These are phyloP conservation scores for Oreotrochilus melanogaster DNA, from an alignment of 2,113 vertebrate species.

Conservation along the genomic window DNA sequence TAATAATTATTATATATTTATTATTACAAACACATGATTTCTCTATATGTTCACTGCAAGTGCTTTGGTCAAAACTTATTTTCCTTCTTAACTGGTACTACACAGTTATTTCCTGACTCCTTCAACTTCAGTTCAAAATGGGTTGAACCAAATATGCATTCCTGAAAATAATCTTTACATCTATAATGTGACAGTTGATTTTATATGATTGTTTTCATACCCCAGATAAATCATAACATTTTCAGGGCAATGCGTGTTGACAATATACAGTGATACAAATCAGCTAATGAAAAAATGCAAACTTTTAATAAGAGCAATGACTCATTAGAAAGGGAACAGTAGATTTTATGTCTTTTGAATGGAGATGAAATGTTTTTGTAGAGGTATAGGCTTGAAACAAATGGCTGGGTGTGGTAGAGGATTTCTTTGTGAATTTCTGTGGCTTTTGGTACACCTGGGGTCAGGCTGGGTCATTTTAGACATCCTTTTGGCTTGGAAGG, in stretches of 20 bases:
- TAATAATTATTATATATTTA: background rate
- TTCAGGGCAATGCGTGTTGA: background rate
- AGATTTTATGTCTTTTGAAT: background rate
- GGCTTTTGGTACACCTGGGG: background rate
- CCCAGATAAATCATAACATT: slow-evolving; percentile 12
- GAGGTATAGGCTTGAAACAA: background rate
- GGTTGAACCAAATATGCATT: background rate
- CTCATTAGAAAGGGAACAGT: background rate
- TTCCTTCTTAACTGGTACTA: slow-evolving; percentile 16
- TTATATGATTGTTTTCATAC: background rate
- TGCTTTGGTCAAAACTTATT: slow-evolving; percentile 25
- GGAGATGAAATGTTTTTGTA: background rate
- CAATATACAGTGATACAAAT: slow-evolving; percentile 15
- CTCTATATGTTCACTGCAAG: slow-evolving; percentile 8
- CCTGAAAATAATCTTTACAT: slow-evolving; percentile 7
- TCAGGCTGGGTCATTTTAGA: background rate
- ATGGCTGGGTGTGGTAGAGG: background rate
- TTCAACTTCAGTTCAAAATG: slow-evolving; percentile 6
- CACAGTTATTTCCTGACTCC: background rate
- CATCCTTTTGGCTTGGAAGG: background rate
- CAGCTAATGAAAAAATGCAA: background rate
- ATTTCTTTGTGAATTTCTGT: background rate
- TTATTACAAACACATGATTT: slow-evolving; percentile 30
- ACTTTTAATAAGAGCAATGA: background rate
- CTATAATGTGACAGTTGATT: background rate